Evolutionary conservation across 1,140 invertebrate species (phyloP), one percentile per base, ranked within the genome.

Genomic region (Diprion similis): DNA sequence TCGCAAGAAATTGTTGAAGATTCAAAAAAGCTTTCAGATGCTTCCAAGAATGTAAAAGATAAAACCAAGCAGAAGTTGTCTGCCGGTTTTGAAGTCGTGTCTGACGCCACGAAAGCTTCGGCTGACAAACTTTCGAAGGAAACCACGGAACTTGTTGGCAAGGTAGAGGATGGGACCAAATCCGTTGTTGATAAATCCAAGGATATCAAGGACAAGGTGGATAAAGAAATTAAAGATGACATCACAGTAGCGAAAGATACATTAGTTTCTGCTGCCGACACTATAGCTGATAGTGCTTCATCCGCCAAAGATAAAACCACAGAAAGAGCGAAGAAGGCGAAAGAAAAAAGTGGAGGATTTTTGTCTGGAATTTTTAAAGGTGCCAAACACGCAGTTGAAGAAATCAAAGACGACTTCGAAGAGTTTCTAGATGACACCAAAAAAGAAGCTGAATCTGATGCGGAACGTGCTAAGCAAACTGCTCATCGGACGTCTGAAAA

Each of bases 281-380:
- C 69, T 48, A 37, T 70, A 10, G n/a, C 68, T 70, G 69, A 70
- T 17, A 47, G 45, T 68, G 67, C 69, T 70, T 80, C 81, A 72
- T 11, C 73, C 70, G 79, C 81, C 10, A 82, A 84, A 70, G 73
- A 78, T 37, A 80, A 73, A 46, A 65, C 18, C 6, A n/a, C 17
- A n/a, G 47, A 83, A 73, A 78, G 79, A 71, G 75, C 71, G 10
- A 74, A 74, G 24, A 78, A 78, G 11, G 46, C 64, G 46, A 76
- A 71, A 59, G 77, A 73, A 10, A 78, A 78, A 71, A 72, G 45
- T 68, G 70, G 48, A 13, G 74, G 72, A 18, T 74, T 78, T 24
- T 74, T 78, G 11, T 74, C 76, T 1, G 70, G 71, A 7, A 77
- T 77, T n/a, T 71, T 77, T 7, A 76, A 77, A 17, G 76, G 75